Conservation (phyloP, 2,797 vertebrate species). For the Clarias fuscus region DNA sequence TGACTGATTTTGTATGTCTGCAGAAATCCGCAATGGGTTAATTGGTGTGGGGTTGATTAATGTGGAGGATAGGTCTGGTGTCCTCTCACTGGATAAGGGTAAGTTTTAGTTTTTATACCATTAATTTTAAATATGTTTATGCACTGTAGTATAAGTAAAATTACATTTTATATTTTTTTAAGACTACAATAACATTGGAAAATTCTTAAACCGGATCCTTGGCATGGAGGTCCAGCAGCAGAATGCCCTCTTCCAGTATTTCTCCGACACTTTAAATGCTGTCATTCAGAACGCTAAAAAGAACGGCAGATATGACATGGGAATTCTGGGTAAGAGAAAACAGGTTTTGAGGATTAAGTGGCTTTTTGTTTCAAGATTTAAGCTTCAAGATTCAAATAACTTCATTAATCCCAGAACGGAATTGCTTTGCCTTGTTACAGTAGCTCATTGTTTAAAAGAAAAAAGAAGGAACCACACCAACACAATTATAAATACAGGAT, state of each 20-base stretch:
- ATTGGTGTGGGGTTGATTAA: conserved; percentile 97
- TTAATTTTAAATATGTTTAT: background rate
- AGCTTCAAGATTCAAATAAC: no score
- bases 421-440: no score
- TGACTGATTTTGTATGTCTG: background rate
- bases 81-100: conserved; percentile 95
- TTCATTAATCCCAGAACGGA: no score
- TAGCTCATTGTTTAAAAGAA: no score
- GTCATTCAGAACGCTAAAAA: conserved; percentile 97
- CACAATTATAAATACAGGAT: no score
- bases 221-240: conserved; percentile 99
- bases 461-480: no score
- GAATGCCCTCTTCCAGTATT: conserved; percentile 97
- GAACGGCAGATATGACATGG: conserved; percentile 97
- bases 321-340: conserved; percentile 85
- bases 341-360: background rate
- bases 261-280: conserved; percentile 90
- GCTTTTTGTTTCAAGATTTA: no score
- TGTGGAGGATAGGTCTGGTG: conserved; percentile 89
- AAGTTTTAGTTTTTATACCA: conserved; percentile 22
- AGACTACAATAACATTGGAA: conserved; percentile 99
- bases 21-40: conserved; percentile 92
- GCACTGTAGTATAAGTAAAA: background rate
- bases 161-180: background rate
- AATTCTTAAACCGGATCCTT: conserved; percentile 95